Percentiles rank a stretch among this genome's conserved stretches.
Evolutionary conservation across 1,140 invertebrate genomes (phyloP).

Genomic region (Apis mellifera): DNA sequence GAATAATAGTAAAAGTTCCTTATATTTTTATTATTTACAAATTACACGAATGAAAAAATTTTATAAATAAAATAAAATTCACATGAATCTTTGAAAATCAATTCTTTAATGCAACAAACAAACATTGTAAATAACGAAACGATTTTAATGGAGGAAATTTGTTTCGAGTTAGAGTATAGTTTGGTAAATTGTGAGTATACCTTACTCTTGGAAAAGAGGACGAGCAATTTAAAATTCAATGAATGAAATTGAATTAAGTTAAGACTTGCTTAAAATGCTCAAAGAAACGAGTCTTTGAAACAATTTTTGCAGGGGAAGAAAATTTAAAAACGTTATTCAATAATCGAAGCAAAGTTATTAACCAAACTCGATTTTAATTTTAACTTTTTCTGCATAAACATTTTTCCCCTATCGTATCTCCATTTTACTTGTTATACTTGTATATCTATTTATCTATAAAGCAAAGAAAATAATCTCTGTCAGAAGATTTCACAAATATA

Average conservation of each 20-base stretch:
- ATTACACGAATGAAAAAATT: too few relatives aligned
- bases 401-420: background rate
- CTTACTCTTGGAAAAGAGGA: too few relatives aligned
- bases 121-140: background rate
- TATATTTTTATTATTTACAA: too few relatives aligned
- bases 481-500: too few relatives aligned
- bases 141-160: background rate
- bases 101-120: too few relatives aligned
- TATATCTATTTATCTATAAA: too few relatives aligned
- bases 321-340: background rate
- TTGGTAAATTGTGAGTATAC: background rate
- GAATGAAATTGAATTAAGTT: background rate
- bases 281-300: background rate
- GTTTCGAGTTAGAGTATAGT: background rate
- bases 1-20: too few relatives aligned
- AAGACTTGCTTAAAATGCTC: background rate
- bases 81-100: too few relatives aligned
- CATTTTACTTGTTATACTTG: background rate
- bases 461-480: too few relatives aligned
- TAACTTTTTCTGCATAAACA: background rate
- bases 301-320: background rate
- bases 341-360: background rate
- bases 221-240: constrained; percentile 8
- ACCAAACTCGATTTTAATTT: background rate
- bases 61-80: too few relatives aligned